Base-by-base conservation (phyloP, 2,797 vertebrate species). In the Micromesistius poutassou region DNA sequence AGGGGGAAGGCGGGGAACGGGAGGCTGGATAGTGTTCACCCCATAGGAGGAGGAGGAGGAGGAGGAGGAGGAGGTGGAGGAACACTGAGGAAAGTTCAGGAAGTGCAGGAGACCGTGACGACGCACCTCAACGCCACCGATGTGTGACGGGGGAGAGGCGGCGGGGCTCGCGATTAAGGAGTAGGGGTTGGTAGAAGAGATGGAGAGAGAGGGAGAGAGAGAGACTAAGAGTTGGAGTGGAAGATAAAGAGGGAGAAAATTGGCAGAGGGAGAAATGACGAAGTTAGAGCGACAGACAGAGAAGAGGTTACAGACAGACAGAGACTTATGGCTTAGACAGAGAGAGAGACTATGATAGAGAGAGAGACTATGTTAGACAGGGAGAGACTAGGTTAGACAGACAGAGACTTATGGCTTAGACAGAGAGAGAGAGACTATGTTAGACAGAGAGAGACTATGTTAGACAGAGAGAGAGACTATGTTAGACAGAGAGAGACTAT, bases 41-140 rank as follows among this genome's bases (percentile, higher is more conserved):
- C 89, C 0, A 68, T 80, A 0, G 76, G 80, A 0, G 83, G 75
- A 0, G 75, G 31, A 0, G 78, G 30, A 30, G 81, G 31, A 7
- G 80, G 30, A 22, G 81, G 31, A 7, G 79, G 76, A 8, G 81
- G 68, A 33, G 68, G 62, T 83, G 82, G 14, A 79, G 89, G 77
- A 82, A 68, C 22, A 12, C 13, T 87, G 83, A 90, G 88, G 79
- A 83, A 84, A 0, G 90, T 87, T 2, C 77, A 87, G 0, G 91
- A 91, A 40, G 87, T 82, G 0, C 91, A 91, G 77, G 91, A 93
- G 8, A 84, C 81, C 19, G 87, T 85, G 25, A 85, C 88, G 1
- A 79, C 86, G 0, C 80, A 87, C 40, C 83, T 94, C 70, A 92
- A 90, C 10, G 90, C 92, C 74, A 94, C 93, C 0, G 92, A 94